phyloP scores from a whole-genome alignment of 2,113 vertebrate species.

The Gymnogyps californianus region DNA sequence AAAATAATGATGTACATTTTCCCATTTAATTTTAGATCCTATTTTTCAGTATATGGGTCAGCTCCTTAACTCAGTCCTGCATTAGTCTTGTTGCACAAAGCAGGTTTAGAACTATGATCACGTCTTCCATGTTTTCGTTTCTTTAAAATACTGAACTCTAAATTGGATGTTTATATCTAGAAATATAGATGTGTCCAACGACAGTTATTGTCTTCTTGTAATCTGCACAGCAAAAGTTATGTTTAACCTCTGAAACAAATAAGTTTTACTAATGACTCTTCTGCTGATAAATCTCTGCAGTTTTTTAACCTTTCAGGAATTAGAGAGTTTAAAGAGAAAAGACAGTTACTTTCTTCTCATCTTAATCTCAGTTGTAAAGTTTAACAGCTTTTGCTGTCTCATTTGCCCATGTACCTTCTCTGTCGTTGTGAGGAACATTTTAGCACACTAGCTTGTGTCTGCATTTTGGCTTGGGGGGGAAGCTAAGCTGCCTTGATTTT shows the following conservation, averaged over 20 bases:
- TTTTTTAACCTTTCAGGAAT: neutral
- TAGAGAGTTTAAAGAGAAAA: neutral
- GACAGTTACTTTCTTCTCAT: neutral
- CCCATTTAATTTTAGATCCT: slow-evolving; percentile 54
- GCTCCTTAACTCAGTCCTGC: neutral
- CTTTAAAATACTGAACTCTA: neutral
- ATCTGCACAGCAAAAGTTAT: neutral
- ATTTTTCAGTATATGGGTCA: slow-evolving; percentile 45
- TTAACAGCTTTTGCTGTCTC: neutral
- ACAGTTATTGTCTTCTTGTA: neutral
- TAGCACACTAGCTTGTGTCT: neutral
- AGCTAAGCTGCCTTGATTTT: neutral
- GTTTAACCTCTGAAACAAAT: neutral
- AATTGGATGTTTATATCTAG: neutral
- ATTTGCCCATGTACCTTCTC: neutral
- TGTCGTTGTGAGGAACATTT: neutral
- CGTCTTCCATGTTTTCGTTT: neutral
- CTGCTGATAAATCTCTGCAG: neutral
- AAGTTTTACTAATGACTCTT: neutral
- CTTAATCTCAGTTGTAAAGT: neutral
- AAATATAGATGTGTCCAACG: neutral
- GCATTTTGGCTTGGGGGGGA: neutral
- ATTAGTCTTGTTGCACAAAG: neutral
- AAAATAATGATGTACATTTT: slow-evolving; percentile 52
- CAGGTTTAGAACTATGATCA: neutral